Evolutionary conservation across 2,113 vertebrate genomes (phyloP).

Genomic region (Erythrolamprus reginae): DNA sequence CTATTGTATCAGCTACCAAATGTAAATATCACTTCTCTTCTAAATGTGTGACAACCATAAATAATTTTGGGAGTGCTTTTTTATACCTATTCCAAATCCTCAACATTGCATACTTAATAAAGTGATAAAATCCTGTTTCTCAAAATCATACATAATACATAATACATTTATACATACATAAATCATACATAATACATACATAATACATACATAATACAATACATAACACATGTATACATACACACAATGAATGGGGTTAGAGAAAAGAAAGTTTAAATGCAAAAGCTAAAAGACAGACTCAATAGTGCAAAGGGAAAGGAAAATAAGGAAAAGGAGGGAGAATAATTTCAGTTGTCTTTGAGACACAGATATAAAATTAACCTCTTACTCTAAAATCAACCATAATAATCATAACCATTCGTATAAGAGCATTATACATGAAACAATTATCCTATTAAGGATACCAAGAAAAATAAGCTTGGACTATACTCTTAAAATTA

Average conservation of each 20-base stretch:
- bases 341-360: not conserved
- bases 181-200: not conserved
- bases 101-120: not conserved
- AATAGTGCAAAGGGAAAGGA: not conserved
- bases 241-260: not conserved
- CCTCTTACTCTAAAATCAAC: not conserved
- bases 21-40: not conserved
- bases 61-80: not conserved
- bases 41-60: not conserved
- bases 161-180: not conserved
- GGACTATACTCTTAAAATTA: conserved; percentile 43
- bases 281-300: not conserved
- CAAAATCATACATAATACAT: not conserved
- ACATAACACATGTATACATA: not conserved
- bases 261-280: not conserved
- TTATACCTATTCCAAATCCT: not conserved
- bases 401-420: not conserved
- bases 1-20: not conserved
- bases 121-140: not conserved
- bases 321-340: not conserved
- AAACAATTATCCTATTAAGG: conserved; percentile 31
- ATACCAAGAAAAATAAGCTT: conserved; percentile 32
- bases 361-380: not conserved
- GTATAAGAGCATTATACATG: conserved; percentile 31
- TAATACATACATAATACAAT: not conserved